phyloP scores from a whole-genome alignment of 2,888 invertebrate genomes.

The Pseudoips prasinana region DNA sequence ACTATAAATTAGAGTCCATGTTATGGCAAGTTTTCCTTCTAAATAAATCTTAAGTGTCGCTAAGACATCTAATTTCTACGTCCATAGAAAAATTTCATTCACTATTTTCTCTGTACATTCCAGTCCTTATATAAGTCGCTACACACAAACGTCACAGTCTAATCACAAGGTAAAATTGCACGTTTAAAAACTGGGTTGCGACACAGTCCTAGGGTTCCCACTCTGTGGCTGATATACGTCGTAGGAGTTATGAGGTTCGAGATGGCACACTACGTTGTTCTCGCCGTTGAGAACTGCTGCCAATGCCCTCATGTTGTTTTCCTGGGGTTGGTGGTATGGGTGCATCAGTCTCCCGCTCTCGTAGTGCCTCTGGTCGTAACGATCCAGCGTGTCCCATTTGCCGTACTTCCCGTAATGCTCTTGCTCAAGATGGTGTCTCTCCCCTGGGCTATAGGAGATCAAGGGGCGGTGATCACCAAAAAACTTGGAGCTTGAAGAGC shows the following conservation, averaged over 20 bases:
- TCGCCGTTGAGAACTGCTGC: slow-evolving; percentile 93
- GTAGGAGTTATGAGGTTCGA: slow-evolving; percentile 86
- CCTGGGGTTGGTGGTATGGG: slow-evolving; percentile 78
- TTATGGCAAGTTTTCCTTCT: slow-evolving; percentile 75
- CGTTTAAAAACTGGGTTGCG: slow-evolving; percentile 75
- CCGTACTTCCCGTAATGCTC: slow-evolving; percentile 76
- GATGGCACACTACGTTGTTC: slow-evolving; percentile 92
- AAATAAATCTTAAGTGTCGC: slow-evolving; percentile 71
- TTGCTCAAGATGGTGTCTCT: slow-evolving; percentile 76
- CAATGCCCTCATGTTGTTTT: slow-evolving; percentile 81
- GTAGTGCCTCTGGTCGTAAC: slow-evolving; percentile 74
- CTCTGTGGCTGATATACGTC: slow-evolving; percentile 73
- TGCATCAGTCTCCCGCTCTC: slow-evolving; percentile 79
- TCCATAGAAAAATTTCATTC: slow-evolving; percentile 71
- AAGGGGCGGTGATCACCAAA: slow-evolving; percentile 92
- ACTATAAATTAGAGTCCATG: slow-evolving; percentile 71
- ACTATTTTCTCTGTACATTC: slow-evolving; percentile 66
- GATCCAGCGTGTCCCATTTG: slow-evolving; percentile 78
- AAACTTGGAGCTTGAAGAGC: slow-evolving; percentile 84
- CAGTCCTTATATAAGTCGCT: slow-evolving; percentile 40
- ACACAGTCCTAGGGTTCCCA: slow-evolving; percentile 73
- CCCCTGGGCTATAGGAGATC: slow-evolving; percentile 89
- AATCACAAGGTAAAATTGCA: slow-evolving; percentile 36
- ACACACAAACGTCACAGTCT: slow-evolving; percentile 37
- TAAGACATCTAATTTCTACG: slow-evolving; percentile 64